Base-by-base conservation (phyloP, 2,113 vertebrate genomes). In the Sinocyclocheilus grahami region DNA sequence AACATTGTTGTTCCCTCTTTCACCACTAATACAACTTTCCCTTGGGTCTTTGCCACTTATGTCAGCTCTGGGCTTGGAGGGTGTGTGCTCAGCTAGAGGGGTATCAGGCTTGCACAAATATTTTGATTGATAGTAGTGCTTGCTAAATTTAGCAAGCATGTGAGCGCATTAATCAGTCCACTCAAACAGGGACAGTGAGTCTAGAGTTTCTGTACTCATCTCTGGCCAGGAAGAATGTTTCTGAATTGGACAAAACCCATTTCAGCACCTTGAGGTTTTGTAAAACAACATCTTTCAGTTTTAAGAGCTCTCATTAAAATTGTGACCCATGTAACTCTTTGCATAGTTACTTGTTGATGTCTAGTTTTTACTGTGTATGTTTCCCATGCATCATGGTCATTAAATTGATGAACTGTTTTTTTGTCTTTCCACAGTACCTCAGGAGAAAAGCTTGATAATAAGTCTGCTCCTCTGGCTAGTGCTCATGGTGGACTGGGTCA, bases 371-470 rank as follows among this genome's bases (percentile, higher is more conserved):
- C 67, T 9, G 30, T 30, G 6, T 27, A 76, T 2, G 6, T 77
- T 3, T 22, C 74, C 14, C 75, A 27, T 92, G 16, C n/a, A 30
- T 87, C 4, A 85, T 87, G 2, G 9, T 53, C 76, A 86, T 90
- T 88, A 94, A 90, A 78, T 78, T 92, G 27, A 91, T 88, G 24
- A 65, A 85, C 1, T 53, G 30, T 60, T 62, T 6, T 6, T 33
- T 9, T 65, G 3, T 87, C 55, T 90, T 12, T n/a, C 84, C 76
- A 46, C 94, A 97, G 96, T 0, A 92, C 94, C 90, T 79, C 87
- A 1, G 81, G 88, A 79, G 96, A 97, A 81, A 91, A 94, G 89
- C 91, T 92, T 89, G 95, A 97, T 90, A 97, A 97, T 93, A 97
- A 93, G 90, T 93, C 93, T 0, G 94, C 96, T 89, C 93, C 95